phyloP scores from a whole-genome alignment of 2,113 vertebrate genomes.

The Atrichornis clamosus region DNA sequence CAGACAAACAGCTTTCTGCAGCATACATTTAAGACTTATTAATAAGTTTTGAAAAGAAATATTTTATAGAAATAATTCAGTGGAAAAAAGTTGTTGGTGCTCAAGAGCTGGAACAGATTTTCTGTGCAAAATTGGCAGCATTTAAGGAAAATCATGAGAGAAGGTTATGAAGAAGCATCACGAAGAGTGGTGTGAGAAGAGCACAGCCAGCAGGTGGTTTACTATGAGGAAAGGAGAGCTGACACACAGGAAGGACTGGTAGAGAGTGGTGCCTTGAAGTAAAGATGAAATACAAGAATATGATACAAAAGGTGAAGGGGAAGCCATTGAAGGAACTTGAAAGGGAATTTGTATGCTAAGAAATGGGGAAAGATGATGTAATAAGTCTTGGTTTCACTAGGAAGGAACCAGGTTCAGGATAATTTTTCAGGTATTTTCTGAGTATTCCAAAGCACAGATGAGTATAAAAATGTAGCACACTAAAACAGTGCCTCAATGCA shows the following conservation, averaged over 20 bases:
- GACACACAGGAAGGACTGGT: not conserved
- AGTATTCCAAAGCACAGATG: not conserved
- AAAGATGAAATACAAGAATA: slow-evolving; percentile 11
- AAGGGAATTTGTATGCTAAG: not conserved
- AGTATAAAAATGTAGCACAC: not conserved
- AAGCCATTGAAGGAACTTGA: slow-evolving; percentile 24
- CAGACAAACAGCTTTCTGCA: not conserved
- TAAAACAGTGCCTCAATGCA: not conserved
- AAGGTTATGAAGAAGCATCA: slow-evolving; percentile 10
- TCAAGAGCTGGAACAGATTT: not conserved
- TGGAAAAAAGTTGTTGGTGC: not conserved
- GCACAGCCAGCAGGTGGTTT: not conserved
- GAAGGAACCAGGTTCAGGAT: not conserved
- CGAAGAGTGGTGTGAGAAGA: not conserved
- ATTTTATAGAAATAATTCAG: not conserved
- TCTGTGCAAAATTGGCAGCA: not conserved
- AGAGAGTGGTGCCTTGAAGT: slow-evolving; percentile 13
- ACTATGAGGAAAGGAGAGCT: not conserved
- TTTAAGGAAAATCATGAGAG: slow-evolving; percentile 6
- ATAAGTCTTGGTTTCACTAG: not conserved
- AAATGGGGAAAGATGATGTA: not conserved
- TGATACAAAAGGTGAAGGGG: not conserved
- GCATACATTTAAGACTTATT: not conserved
- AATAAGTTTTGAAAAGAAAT: not conserved
- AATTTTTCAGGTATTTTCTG: not conserved